phyloP scores from a whole-genome alignment of 1,140 invertebrate genomes.

The Sarcophaga bullata region DNA sequence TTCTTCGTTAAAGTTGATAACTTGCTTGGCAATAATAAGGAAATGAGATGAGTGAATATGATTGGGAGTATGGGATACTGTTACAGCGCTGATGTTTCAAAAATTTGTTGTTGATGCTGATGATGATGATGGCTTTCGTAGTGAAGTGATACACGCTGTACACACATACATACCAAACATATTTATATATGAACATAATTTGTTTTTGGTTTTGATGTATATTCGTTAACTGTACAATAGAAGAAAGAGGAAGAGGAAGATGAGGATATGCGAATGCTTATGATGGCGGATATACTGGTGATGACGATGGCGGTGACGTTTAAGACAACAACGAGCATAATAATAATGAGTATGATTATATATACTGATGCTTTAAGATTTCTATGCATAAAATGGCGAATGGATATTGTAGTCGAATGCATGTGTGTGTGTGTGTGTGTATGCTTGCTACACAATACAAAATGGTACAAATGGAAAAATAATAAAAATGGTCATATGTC shows the following conservation, averaged over 20 bases:
- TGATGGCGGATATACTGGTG: background rate
- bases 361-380: slow-evolving; percentile 22
- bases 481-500: slow-evolving; percentile 32
- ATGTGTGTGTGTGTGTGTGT: too few relatives aligned
- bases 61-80: background rate
- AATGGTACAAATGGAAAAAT: background rate
- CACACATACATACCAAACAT: background rate
- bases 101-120: background rate
- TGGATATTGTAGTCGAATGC: background rate
- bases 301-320: background rate
- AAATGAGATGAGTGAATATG: slow-evolving; percentile 17
- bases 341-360: slow-evolving; percentile 14
- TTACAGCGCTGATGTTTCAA: background rate
- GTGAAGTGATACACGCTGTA: background rate
- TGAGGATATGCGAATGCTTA: too few relatives aligned
- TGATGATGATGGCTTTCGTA: background rate
- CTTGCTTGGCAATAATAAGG: background rate
- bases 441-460: background rate
- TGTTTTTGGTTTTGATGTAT: background rate
- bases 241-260: too few relatives aligned
- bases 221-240: background rate
- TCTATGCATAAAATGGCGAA: slow-evolving; percentile 24
- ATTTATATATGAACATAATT: background rate
- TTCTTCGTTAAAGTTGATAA: background rate
- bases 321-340: slow-evolving; percentile 3